Conservation (phyloP, 2,113 vertebrate species). For the Seriola quinqueradiata region DNA sequence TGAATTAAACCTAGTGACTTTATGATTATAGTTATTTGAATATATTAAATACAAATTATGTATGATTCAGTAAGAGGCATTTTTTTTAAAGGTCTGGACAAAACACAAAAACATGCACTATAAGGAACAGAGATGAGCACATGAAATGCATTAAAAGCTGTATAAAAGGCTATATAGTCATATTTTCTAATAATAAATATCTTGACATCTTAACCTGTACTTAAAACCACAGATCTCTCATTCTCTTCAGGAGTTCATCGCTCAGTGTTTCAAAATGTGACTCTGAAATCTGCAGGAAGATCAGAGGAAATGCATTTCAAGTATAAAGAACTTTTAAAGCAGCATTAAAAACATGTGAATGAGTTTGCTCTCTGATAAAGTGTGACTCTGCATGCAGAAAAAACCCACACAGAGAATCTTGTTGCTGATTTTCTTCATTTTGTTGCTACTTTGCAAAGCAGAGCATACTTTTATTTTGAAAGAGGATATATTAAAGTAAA, state of each 20-base stretch:
- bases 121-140: no score
- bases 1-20: neutral
- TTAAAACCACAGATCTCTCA: neutral
- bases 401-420: neutral
- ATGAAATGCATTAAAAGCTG: neutral
- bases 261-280: neutral
- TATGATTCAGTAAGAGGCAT: neutral
- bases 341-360: neutral
- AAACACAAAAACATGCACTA: neutral
- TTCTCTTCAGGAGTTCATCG: slow-evolving; percentile 15
- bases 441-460: neutral
- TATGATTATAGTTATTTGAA: neutral
- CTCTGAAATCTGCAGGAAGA: neutral
- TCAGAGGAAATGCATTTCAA: neutral
- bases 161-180: no score
- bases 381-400: neutral
- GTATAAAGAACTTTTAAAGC: neutral
- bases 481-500: no score
- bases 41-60: neutral
- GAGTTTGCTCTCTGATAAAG: neutral
- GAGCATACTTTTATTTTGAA: neutral
- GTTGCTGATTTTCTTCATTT: neutral
- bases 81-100: no score
- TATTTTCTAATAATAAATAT: neutral
- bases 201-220: neutral